Percentiles rank a stretch among this genome's conserved stretches.
Conservation (phyloP, 2,797 vertebrate genomes). For the Crypturellus tataupa region DNA sequence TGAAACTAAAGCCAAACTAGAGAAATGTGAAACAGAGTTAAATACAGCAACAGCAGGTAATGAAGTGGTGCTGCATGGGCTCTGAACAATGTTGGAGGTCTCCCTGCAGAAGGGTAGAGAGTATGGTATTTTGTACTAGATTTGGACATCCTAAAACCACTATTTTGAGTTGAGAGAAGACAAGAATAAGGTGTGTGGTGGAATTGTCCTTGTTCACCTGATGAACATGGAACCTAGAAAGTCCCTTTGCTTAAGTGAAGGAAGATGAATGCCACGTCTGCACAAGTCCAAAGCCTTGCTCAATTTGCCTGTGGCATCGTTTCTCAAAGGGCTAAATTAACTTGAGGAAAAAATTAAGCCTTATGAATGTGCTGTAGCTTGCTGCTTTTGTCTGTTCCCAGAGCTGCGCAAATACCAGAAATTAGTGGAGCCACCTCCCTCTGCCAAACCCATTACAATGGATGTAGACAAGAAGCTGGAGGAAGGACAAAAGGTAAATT, state of each 20-base stretch:
- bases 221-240: background rate
- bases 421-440: slow-evolving; percentile 83
- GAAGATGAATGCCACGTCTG: background rate
- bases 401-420: slow-evolving; percentile 87
- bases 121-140: background rate
- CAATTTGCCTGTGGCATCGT: background rate
- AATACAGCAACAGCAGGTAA: slow-evolving; percentile 83
- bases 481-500: slow-evolving; percentile 91
- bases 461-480: slow-evolving; percentile 92
- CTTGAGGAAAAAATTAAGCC: background rate
- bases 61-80: rapidly evolving
- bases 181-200: background rate
- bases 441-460: slow-evolving; percentile 79
- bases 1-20: slow-evolving; percentile 78
- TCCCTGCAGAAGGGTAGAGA: background rate
- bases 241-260: background rate
- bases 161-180: background rate
- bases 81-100: background rate
- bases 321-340: background rate
- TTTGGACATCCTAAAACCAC: background rate
- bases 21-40: slow-evolving; percentile 82
- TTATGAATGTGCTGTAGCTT: background rate
- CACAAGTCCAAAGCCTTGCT: background rate
- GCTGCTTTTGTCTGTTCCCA: slow-evolving; percentile 62
- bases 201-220: background rate